Evolutionary conservation across 2,113 vertebrate genomes (phyloP).

Genomic region (Oenanthe melanoleuca): DNA sequence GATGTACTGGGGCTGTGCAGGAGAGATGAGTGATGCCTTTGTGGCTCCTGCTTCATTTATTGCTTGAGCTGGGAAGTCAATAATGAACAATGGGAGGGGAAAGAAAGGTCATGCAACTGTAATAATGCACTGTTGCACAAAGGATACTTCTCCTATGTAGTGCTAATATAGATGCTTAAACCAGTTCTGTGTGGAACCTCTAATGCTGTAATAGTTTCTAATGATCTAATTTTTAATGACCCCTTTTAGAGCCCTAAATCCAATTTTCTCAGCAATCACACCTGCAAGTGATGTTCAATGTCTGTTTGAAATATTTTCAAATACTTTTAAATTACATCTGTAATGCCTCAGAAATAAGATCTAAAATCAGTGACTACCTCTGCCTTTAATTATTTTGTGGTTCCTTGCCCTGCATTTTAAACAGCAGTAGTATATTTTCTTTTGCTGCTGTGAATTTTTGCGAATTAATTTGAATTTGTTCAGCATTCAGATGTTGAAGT

Average conservation of each 20-base stretch:
- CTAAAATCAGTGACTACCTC: neutral
- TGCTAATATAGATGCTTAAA: neutral
- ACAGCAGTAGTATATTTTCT: neutral
- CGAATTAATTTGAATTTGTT: conserved; percentile 1
- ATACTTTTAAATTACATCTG: neutral
- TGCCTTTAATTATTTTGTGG: neutral
- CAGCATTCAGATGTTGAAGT: neutral
- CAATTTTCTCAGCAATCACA: neutral
- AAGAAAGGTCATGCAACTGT: neutral
- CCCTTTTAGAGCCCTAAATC: neutral
- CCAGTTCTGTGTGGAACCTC: neutral
- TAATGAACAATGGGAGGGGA: neutral
- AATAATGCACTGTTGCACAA: neutral
- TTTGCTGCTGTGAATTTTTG: neutral
- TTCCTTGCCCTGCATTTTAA: neutral
- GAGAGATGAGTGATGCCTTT: accelerated
- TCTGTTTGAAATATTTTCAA: neutral
- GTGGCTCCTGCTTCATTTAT: neutral
- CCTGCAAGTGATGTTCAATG: neutral
- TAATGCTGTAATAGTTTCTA: neutral
- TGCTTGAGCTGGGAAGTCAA: neutral
- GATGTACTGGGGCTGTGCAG: neutral
- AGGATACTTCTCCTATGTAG: neutral
- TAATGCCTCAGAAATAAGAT: neutral
- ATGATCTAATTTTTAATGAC: conserved; percentile 13